Evolutionary conservation across 2,797 vertebrate genomes (phyloP).

Genomic region (Denticeps clupeoides): DNA sequence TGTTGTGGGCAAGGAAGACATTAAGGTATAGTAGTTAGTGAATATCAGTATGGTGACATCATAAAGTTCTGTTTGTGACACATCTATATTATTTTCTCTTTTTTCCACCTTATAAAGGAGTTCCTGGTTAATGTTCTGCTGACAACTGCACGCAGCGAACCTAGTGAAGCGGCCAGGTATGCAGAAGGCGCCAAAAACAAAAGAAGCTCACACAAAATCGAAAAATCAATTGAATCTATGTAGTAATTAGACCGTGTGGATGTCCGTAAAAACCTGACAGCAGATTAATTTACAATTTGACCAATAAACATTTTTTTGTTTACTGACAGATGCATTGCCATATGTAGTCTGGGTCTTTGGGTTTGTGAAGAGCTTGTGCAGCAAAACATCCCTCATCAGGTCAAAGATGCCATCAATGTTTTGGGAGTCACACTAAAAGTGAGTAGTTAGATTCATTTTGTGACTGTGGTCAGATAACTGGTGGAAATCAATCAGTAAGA

Average conservation of each 20-base stretch:
- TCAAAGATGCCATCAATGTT: constrained; percentile 88
- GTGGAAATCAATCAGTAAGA: too few species aligned
- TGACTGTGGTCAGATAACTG: too few species aligned
- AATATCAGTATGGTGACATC: too few species aligned
- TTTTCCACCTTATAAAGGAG: constrained; percentile 46
- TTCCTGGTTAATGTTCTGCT: constrained; percentile 83
- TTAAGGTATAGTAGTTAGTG: too few species aligned
- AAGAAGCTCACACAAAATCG: too few species aligned
- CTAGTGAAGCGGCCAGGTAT: constrained; percentile 88
- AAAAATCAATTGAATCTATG: background rate
- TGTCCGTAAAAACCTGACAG: too few species aligned
- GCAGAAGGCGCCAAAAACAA: too few species aligned
- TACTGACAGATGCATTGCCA: constrained; percentile 80
- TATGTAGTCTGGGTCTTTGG: constrained; percentile 91
- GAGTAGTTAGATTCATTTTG: constrained; percentile 8
- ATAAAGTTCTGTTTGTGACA: too few species aligned
- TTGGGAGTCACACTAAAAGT: constrained; percentile 98
- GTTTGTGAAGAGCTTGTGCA: constrained; percentile 89
- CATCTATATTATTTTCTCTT: too few species aligned
- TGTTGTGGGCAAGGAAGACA: constrained; percentile 54
- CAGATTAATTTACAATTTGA: too few species aligned
- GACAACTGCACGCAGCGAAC: constrained; percentile 82
- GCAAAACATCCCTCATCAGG: constrained; percentile 70
- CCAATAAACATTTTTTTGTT: too few species aligned
- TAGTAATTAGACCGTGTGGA: too few species aligned